Conservation (phyloP, 2,888 invertebrate species). For the Esperia sulphurella region DNA sequence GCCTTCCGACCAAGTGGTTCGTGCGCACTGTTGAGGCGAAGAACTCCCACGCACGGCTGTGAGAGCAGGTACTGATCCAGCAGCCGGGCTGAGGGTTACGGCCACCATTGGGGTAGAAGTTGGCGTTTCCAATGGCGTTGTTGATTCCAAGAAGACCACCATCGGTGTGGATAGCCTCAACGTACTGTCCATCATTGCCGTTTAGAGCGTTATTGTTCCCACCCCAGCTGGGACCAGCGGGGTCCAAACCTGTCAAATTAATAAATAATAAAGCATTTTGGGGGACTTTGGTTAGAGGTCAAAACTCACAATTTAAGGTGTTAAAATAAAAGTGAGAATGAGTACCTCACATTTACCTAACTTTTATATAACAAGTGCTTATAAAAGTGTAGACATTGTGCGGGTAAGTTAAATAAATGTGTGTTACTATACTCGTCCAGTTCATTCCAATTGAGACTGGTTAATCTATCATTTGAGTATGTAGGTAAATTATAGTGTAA, state of each 20-base stretch:
- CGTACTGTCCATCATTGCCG: constrained; percentile 40
- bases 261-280: neutral
- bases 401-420: no score
- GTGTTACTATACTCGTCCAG: no score
- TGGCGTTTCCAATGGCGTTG: constrained; percentile 40
- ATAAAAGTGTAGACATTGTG: no score
- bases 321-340: no score
- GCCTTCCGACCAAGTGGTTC: constrained; percentile 44
- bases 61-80: constrained; percentile 46
- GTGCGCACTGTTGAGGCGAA: constrained; percentile 47
- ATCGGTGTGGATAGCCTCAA: constrained; percentile 63
- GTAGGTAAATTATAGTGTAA: no score
- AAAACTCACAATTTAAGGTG: no score
- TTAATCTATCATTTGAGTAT: no score
- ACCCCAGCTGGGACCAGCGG: constrained; percentile 55
- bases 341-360: no score
- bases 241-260: constrained; percentile 42
- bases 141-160: constrained; percentile 52
- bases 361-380: no score
- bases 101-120: constrained; percentile 68
- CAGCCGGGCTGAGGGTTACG: constrained; percentile 59
- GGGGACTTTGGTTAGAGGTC: no score
- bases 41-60: constrained; percentile 43
- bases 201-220: constrained; percentile 43
- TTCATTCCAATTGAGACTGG: no score